Base-by-base conservation (phyloP, 2,113 vertebrate genomes). In the Naja naja region DNA sequence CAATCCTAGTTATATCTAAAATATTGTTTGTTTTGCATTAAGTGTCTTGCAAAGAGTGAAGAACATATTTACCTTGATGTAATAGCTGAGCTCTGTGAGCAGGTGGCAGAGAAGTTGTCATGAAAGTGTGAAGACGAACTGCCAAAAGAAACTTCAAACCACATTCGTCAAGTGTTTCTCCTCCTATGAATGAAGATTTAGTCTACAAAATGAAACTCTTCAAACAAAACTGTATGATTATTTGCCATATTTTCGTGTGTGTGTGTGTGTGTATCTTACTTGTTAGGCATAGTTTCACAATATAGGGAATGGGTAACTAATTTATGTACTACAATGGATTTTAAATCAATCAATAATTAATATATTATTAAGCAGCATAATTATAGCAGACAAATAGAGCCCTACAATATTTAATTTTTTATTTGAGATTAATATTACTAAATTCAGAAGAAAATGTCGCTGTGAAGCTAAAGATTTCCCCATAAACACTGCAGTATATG, bases 131-230 rank as follows among this genome's bases (percentile, higher is more conserved):
- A 90, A 99, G 98, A 86, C 98, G 98, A 97, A 99, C 98, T 91
- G 99, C 99, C 95, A 99, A 97, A 69, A 99, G 97, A 97, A 99
- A 99, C 96, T 99, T 99, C 95, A 99, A 97, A 25, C 99, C 99
- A 95, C 99, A 99, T 91, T 99, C 99, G 96, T 99, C 99, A 96
- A 99, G 98, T 7, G 99, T 99, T 97, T 99, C 99, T 95, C 99
- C 99, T 96, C 99, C 99, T 99, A 95, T 2, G 91, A 96, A 93
- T 56, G 95, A 88, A 11, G 30, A 87, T 27, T 55, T 89, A 94
- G 3, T 94, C 1, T 52, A 39, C 27, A 90, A 43, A 64, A 90
- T 90, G 85, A 64, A 88, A 81, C 18, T 86, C 27, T 52, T 45
- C 25, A 85, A 89, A 27, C 1, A 58, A 86, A 20, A 53, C 10